phyloP scores from a whole-genome alignment of 1,140 invertebrate genomes.

The Pseudomyrmex concolor region DNA sequence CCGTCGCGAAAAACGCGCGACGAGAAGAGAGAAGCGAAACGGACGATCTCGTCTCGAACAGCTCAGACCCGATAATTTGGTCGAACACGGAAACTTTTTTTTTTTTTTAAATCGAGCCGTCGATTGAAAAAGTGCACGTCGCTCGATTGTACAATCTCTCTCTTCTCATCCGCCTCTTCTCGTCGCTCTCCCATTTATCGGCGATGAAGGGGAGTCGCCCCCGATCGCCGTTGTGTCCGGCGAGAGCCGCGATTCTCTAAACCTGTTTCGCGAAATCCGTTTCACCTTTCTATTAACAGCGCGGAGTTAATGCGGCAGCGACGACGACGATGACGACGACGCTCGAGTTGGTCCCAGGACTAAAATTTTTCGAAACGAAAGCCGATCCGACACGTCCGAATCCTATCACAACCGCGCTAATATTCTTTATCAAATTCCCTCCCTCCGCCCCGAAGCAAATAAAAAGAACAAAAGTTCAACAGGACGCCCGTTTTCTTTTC shows the following conservation, averaged over 20 bases:
- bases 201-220: neutral
- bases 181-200: conserved; percentile 10
- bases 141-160: neutral
- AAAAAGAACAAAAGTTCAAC: no score
- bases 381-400: neutral
- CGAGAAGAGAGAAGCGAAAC: neutral
- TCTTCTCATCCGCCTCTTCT: neutral
- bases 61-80: conserved; percentile 29
- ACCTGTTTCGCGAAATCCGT: conserved; percentile 8
- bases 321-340: neutral
- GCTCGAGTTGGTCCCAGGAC: neutral
- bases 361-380: conserved; percentile 24
- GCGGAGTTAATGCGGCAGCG: conserved; percentile 1
- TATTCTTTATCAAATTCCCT: neutral
- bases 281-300: conserved; percentile 12
- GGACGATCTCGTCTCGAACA: conserved; percentile 43
- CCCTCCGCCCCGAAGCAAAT: neutral
- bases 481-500: no score
- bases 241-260: conserved; percentile 11
- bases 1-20: neutral
- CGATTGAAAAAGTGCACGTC: conserved; percentile 34
- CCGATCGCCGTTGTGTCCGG: neutral
- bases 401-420: conserved; percentile 27
- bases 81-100: conserved; percentile 42
- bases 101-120: conserved; percentile 36